phyloP scores from a whole-genome alignment of 2,888 invertebrate genomes.

The Ophion costatus region DNA sequence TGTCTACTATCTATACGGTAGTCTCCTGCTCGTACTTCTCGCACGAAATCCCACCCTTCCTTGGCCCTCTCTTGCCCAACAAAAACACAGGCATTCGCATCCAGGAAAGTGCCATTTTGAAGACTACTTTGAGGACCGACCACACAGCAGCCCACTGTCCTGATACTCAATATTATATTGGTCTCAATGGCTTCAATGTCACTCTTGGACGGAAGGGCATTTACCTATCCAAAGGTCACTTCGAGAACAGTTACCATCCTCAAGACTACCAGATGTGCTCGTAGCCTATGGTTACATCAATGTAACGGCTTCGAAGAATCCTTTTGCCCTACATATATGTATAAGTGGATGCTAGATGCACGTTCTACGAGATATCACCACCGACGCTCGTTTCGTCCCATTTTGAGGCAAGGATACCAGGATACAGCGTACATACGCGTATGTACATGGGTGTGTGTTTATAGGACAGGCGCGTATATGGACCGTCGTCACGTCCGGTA shows the following conservation, averaged over 20 bases:
- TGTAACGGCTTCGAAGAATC: not conserved
- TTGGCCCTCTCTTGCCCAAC: slow-evolving; percentile 42
- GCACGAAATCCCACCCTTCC: slow-evolving; percentile 41
- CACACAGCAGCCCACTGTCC: not conserved
- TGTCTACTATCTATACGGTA: slow-evolving; percentile 47
- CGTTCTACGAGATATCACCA: slow-evolving; percentile 47
- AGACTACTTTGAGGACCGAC: not conserved
- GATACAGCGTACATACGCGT: slow-evolving; percentile 17
- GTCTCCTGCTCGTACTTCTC: slow-evolving; percentile 47
- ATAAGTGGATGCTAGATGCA: slow-evolving; percentile 32
- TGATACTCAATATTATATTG: not conserved
- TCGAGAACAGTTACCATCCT: not conserved
- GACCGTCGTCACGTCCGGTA: slow-evolving; percentile 52
- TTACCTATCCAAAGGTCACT: not conserved
- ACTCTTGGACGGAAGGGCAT: not conserved
- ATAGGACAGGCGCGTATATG: slow-evolving; percentile 23
- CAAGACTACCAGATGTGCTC: not conserved
- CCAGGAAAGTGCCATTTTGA: not conserved
- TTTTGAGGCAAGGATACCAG: slow-evolving; percentile 36
- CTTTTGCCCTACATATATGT: slow-evolving; percentile 12
- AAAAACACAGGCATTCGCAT: slow-evolving; percentile 29
- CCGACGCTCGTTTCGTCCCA: slow-evolving; percentile 33
- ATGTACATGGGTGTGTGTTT: not conserved
- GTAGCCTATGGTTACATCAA: not conserved
- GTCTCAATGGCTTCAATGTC: not conserved